Evolutionary conservation across 1,140 invertebrate species (phyloP), one percentile per base, ranked within the genome.

Genomic region (Portunus trituberculatus): DNA sequence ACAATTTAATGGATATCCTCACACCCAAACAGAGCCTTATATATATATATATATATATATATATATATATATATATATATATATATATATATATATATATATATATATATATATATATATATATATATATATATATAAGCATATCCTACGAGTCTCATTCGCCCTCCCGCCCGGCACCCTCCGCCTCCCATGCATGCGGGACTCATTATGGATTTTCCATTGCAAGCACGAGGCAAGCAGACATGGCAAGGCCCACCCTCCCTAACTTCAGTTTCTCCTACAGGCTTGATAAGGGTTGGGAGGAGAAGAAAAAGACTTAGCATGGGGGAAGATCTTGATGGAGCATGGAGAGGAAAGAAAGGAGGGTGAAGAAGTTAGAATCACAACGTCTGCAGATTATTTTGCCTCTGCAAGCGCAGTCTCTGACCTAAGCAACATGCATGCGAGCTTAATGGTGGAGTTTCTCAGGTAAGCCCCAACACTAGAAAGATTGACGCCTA

Each of bases 1-100:
- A 20, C 52, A 59, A 10, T 59, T 10, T 59, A 10, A 59, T 86
- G 83, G 28, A 25, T 86, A 0, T 86, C 0, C 25, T 29, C n/a
- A 28, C 31, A 86, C 25, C 10, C 31, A 86, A 25, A 25, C 10
- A 86, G 12, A 86, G 0, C 7, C 31, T 25, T 82, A 82, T 7
- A 3, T 82, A 82, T 82, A 82, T 7, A 82, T 76, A 76, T 76
- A 76, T 76, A n/a, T 76, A n/a, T 76, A n/a, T 76, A 76, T 76
- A 76, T 76, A 76, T 76, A 76, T 76, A 76, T 76, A 76, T 76
- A 76, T 76, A 76, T 76, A 76, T 76, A 76, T 76, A 76, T 76
- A 76, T 76, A 76, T 76, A 76, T 76, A 76, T 76, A 76, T 76
- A 76, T 76, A 76, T 76, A 76, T 76, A 76, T 76, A 76, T 76